A percentile compares a stretch with the other conserved stretches of the same genome.
These are phyloP conservation scores for Seira musarum DNA, from an alignment of 2,888 invertebrate species.

Conservation along the genomic window DNA sequence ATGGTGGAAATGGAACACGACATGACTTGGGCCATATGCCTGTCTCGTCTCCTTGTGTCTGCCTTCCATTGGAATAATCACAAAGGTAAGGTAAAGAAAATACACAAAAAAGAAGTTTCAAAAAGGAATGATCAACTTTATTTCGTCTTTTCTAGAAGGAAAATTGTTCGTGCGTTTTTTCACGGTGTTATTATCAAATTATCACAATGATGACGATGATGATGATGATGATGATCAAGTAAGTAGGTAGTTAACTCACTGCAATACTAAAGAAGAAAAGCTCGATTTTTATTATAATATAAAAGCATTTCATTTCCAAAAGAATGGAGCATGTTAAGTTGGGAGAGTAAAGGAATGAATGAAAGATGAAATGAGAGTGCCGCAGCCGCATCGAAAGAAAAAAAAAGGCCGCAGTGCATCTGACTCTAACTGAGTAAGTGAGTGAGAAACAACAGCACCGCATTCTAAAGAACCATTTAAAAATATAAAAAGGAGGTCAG, in stretches of 20 bases:
- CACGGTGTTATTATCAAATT: conserved; percentile 58
- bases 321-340: no score
- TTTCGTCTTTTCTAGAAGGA: background rate
- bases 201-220: no score
- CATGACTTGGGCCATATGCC: conserved; percentile 20
- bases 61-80: conserved; percentile 4
- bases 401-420: conserved; percentile 10
- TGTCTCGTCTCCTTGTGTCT: conserved; percentile 5
- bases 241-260: background rate
- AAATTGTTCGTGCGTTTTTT: conserved; percentile 39
- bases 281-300: conserved; percentile 14
- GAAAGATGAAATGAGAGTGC: conserved; percentile 27
- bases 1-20: background rate
- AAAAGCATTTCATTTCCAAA: background rate
- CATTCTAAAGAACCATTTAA: background rate
- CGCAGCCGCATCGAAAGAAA: conserved; percentile 9
- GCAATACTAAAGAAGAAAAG: background rate
- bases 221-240: background rate
- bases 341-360: conserved; percentile 31
- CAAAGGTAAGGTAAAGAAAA: background rate
- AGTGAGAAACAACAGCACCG: background rate
- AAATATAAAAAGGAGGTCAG: conserved; percentile 32
- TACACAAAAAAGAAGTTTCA: background rate
- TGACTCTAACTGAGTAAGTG: background rate
- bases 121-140: conserved; percentile 5